phyloP scores from a whole-genome alignment of 2,888 invertebrate species.

The Heliconius cydno region DNA sequence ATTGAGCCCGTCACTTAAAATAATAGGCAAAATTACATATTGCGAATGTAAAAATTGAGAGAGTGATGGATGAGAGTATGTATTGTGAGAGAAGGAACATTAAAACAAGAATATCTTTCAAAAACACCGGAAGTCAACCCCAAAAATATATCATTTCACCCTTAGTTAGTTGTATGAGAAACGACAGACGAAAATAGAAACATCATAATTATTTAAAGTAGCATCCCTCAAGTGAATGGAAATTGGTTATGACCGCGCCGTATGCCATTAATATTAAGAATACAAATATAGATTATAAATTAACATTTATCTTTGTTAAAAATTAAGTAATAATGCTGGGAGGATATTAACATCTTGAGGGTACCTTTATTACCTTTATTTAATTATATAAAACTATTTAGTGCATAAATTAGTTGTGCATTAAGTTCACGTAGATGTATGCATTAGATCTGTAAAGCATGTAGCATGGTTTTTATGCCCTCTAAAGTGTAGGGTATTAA shows the following conservation, averaged over 20 bases:
- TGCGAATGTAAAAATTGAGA: background rate
- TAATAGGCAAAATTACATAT: no score
- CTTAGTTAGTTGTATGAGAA: constrained; percentile 34
- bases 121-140: constrained; percentile 38
- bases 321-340: background rate
- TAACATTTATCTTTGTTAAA: constrained; percentile 10
- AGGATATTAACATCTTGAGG: background rate
- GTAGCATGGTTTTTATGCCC: no score
- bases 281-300: background rate
- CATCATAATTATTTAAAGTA: constrained; percentile 37
- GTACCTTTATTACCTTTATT: no score
- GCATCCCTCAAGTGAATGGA: constrained; percentile 40
- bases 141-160: constrained; percentile 33
- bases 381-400: background rate
- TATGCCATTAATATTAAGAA: constrained; percentile 24
- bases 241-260: constrained; percentile 37
- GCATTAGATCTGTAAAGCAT: no score
- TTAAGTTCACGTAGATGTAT: background rate
- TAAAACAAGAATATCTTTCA: constrained; percentile 12
- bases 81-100: background rate
- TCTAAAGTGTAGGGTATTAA: no score
- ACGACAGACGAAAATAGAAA: constrained; percentile 40
- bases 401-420: background rate
- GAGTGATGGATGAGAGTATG: background rate
- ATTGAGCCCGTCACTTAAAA: no score